A percentile compares a stretch with the other conserved stretches of the same genome.
Evolutionary conservation across 1,140 invertebrate genomes (phyloP).

Genomic region (Euura lappo): DNA sequence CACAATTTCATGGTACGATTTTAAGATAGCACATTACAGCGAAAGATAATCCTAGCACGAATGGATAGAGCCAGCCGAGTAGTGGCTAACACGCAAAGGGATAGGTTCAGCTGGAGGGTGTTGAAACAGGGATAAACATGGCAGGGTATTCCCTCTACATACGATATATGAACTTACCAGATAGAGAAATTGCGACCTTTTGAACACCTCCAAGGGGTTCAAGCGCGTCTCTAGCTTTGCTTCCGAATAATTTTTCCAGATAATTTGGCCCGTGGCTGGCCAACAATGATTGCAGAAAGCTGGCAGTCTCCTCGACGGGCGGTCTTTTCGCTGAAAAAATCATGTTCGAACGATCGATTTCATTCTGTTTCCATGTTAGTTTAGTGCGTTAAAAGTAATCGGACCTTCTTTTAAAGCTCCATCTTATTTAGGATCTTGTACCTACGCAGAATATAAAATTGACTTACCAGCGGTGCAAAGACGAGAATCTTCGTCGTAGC

Average conservation of each 20-base stretch:
- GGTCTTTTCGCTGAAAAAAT: slow-evolving; percentile 84
- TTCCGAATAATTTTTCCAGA: slow-evolving; percentile 93
- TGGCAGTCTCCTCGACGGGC: slow-evolving; percentile 94
- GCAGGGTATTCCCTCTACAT: no score
- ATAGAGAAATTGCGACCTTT: slow-evolving; percentile 92
- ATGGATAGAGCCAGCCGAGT: no score
- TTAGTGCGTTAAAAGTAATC: no score
- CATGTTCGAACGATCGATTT: slow-evolving; percentile 28
- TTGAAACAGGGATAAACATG: no score
- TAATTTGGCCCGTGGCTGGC: slow-evolving; percentile 96
- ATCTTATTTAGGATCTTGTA: neutral
- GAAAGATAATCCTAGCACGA: no score
- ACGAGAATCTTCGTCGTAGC: slow-evolving; percentile 86
- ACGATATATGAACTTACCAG: slow-evolving; percentile 68
- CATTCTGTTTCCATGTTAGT: no score
- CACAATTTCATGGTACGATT: no score
- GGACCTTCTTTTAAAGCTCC: no score
- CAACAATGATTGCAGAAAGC: slow-evolving; percentile 90
- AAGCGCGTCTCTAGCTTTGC: slow-evolving; percentile 89
- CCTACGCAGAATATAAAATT: neutral
- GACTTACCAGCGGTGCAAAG: slow-evolving; percentile 90
- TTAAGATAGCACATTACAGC: no score
- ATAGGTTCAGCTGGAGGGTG: no score
- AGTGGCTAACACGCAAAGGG: no score
- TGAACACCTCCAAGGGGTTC: slow-evolving; percentile 90